Evolutionary conservation across 2,797 vertebrate genomes (phyloP).

Genomic region (Tapirus indicus): DNA sequence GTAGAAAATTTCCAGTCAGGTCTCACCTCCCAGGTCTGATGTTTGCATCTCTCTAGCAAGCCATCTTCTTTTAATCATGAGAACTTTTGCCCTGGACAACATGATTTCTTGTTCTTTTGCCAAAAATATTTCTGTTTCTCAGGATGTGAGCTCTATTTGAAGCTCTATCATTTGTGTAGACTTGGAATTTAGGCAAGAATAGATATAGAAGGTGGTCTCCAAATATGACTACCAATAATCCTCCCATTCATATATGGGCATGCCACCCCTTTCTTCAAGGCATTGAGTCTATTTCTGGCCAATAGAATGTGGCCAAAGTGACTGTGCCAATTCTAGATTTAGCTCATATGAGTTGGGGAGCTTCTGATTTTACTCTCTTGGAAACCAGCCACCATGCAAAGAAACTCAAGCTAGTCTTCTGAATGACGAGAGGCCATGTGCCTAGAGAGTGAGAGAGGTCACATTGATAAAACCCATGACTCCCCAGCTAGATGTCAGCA

Average conservation of each 20-base stretch:
- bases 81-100: background rate
- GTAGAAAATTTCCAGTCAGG: background rate
- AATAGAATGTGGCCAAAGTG: background rate
- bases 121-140: background rate
- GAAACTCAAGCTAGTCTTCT: background rate
- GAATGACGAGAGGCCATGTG: background rate
- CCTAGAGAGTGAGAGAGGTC: background rate
- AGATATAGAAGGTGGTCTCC: background rate
- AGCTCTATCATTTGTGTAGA: background rate
- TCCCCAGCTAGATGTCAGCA: background rate
- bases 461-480: background rate
- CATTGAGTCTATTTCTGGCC: background rate
- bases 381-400: background rate
- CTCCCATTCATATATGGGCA: background rate
- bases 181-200: background rate
- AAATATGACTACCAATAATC: background rate
- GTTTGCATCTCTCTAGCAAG: background rate
- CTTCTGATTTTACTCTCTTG: conserved; percentile 3
- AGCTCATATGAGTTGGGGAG: background rate
- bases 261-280: background rate
- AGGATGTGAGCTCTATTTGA: background rate
- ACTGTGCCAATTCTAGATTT: background rate
- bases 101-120: background rate
- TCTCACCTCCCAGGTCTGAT: background rate
- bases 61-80: background rate